Evolutionary conservation across 2,888 invertebrate genomes (phyloP).

Genomic region (Nephrotoma flavescens): DNA sequence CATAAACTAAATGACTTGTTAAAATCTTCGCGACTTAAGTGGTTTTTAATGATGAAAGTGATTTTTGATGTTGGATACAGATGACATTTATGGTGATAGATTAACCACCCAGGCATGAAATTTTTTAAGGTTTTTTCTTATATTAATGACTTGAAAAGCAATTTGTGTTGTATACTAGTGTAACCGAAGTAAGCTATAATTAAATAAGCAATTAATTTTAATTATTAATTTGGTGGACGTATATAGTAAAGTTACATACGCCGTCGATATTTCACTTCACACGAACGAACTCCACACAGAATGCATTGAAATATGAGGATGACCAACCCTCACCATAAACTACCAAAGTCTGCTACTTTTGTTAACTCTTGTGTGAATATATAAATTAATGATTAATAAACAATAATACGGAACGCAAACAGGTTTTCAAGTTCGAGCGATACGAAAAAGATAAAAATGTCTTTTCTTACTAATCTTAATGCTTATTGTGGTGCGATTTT

Average conservation of each 20-base stretch:
- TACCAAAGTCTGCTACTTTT: not conserved
- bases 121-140: not conserved
- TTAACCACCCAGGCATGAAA: slow-evolving; percentile 3
- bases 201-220: not conserved
- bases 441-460: not conserved
- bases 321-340: not conserved
- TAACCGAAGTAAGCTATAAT: not conserved
- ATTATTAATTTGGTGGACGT: not conserved
- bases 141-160: not conserved
- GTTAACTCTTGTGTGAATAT: not conserved
- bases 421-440: not conserved
- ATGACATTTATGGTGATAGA: slow-evolving; percentile 2
- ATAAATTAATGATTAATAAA: not conserved
- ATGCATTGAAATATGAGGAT: not conserved
- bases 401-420: not conserved
- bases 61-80: not conserved
- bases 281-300: not conserved
- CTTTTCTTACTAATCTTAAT: not conserved
- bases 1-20: not conserved
- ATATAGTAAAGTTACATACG: not conserved
- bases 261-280: not conserved
- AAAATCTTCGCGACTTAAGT: not conserved
- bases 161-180: not conserved
- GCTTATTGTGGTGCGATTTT: not conserved
- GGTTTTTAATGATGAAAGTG: slow-evolving; percentile 2